phyloP scores from a whole-genome alignment of 2,797 vertebrate genomes.

The Caiman crocodilus region DNA sequence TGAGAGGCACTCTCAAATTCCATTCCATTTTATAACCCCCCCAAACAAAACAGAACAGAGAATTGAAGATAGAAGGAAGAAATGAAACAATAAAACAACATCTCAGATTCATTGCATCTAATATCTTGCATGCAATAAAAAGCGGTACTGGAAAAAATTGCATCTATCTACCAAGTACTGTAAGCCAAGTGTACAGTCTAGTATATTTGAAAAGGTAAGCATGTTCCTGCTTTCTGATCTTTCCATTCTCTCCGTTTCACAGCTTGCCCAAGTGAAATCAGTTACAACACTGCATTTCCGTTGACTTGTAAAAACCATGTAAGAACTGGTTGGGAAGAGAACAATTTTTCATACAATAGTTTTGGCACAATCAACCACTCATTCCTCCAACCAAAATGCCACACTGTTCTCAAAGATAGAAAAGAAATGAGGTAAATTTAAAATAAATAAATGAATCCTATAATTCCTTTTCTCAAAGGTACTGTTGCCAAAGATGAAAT shows the following conservation, averaged over 20 bases:
- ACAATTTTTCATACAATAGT: background rate
- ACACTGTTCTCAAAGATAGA: slow-evolving; percentile 17
- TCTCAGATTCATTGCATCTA: slow-evolving; percentile 64
- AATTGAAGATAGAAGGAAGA: background rate
- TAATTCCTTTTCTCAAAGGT: background rate
- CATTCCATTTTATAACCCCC: background rate
- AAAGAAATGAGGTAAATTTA: background rate
- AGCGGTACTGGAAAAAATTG: slow-evolving; percentile 81
- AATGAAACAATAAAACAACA: slow-evolving; percentile 48
- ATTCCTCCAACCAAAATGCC: background rate
- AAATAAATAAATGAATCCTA: background rate
- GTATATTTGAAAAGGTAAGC: slow-evolving; percentile 74
- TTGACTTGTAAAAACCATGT: background rate
- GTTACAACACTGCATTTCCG: slow-evolving; percentile 22
- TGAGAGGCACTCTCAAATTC: rapidly evolving
- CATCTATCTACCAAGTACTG: slow-evolving; percentile 81
- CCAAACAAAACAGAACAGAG: background rate
- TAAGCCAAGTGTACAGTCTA: slow-evolving; percentile 79
- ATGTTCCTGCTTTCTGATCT: slow-evolving; percentile 71
- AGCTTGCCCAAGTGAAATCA: slow-evolving; percentile 20
- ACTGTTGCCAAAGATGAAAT: slow-evolving; percentile 6
- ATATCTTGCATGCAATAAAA: slow-evolving; percentile 72
- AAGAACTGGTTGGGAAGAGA: background rate
- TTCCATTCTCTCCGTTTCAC: background rate
- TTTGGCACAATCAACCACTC: background rate